Percentiles rank a stretch among this genome's conserved stretches.
phyloP scores from a whole-genome alignment of 2,797 vertebrate species.

The Nothura maculosa region DNA sequence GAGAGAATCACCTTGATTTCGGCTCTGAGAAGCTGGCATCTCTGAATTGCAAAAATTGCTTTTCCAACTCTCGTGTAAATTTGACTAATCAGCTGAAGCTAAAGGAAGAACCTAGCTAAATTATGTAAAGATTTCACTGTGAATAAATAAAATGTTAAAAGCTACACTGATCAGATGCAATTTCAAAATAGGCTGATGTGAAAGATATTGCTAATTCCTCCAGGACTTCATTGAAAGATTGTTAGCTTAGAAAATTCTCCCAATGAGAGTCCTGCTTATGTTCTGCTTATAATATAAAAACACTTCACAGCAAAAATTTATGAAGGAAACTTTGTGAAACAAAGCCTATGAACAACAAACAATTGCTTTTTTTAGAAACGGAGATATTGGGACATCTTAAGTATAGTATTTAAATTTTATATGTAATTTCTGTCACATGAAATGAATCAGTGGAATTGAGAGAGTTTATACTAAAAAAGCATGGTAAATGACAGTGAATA shows the following conservation, averaged over 20 bases:
- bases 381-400: neutral
- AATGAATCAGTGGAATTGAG: neutral
- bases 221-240: slow-evolving; percentile 13
- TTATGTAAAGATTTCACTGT: slow-evolving; percentile 63
- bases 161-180: slow-evolving; percentile 19
- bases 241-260: slow-evolving; percentile 32
- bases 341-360: neutral
- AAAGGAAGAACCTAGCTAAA: slow-evolving; percentile 62
- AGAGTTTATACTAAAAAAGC: neutral
- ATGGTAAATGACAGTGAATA: neutral
- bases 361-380: neutral
- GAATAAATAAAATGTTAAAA: slow-evolving; percentile 69
- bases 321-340: neutral
- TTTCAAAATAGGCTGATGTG: slow-evolving; percentile 25
- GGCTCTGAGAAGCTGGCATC: slow-evolving; percentile 55
- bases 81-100: slow-evolving; percentile 69
- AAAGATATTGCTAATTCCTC: slow-evolving; percentile 48
- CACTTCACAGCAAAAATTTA: neutral
- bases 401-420: neutral
- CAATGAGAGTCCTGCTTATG: neutral
- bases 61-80: slow-evolving; percentile 66
- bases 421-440: neutral
- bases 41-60: slow-evolving; percentile 72
- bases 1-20: slow-evolving; percentile 74
- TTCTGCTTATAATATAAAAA: slow-evolving; percentile 11